phyloP scores from a whole-genome alignment of 37 sponge, comb jelly and placozoan species.

The Haliclona indistincta region DNA sequence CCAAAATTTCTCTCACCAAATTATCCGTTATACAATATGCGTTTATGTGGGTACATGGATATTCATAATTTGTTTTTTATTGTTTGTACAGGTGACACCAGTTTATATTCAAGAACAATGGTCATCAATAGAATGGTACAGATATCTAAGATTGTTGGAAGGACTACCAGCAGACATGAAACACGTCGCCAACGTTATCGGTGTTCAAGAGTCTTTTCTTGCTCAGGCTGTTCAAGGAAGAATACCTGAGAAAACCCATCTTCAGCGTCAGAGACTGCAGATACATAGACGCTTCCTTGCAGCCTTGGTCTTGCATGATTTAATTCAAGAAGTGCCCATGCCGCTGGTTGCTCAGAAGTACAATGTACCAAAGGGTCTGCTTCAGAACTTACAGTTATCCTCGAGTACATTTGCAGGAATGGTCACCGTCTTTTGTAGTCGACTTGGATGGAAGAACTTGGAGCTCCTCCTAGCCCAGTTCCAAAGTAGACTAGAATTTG shows the following conservation, averaged over 20 bases:
- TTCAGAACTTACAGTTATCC: constrained; percentile 92
- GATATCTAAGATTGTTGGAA: constrained; percentile 79
- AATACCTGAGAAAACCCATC: constrained; percentile 40
- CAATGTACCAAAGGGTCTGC: constrained; percentile 79
- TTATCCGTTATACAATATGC: no score
- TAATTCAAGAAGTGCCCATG: constrained; percentile 89
- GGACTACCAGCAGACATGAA: constrained; percentile 76
- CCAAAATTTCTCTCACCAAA: no score
- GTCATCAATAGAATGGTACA: constrained; percentile 90
- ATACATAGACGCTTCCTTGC: constrained; percentile 88
- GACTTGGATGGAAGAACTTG: constrained; percentile 87
- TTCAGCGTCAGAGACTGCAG: constrained; percentile 46
- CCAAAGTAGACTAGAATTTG: constrained; percentile 91
- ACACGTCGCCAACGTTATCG: constrained; percentile 85
- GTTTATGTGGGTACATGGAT: neutral
- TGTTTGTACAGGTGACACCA: constrained; percentile 80
- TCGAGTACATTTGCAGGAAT: constrained; percentile 97
- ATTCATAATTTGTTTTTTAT: constrained; percentile 1
- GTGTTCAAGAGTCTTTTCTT: constrained; percentile 88
- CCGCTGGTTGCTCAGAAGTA: constrained; percentile 74
- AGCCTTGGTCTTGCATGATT: constrained; percentile 88
- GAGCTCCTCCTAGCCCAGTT: constrained; percentile 94
- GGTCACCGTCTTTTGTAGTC: constrained; percentile 93
- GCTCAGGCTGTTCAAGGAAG: constrained; percentile 72
- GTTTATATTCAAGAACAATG: constrained; percentile 88